Evolutionary conservation across 2,888 invertebrate species (phyloP), one percentile per base, ranked within the genome.

Genomic region (Archips crataeganus): DNA sequence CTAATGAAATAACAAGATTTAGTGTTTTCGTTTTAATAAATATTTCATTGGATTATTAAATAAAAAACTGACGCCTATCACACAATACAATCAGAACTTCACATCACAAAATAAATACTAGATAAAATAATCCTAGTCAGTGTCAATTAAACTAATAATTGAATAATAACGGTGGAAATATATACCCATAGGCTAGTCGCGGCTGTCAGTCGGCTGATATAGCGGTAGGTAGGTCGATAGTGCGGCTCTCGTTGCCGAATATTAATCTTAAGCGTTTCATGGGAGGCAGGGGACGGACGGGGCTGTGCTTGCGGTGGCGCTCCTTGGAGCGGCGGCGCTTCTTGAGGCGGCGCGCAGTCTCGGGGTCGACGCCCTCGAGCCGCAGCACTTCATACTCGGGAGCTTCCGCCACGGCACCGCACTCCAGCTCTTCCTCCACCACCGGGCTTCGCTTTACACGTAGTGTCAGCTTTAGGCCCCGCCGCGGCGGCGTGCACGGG

Each of bases 371-470:
- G 39, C 98, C 98, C 87, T 98, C 98, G 81, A 97, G 96, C 76
- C 97, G 95, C 84, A 98, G 90, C 71, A 98, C 97, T 91, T 98
- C 98, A 87, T 98, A 98, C 84, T 98, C 98, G 0, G 97, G 97
- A 81, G 96, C 96, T 82, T 95, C 96, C 23, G 96, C 96, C 42
- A 97, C 96, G n/a, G 97, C 97, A 72, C 93, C 90, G 81, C 92
- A 92, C 86, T 98, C 97, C 83, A 97, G 96, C 1, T 97, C 96
- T 84, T 98, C 98, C 84, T 98, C 98, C 64, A 98, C 91, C 70
- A 97, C 96, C 2, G 98, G 98, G 78, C 98, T 98, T 45, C 98
- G 96, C 87, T 98, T 98, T 95, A 98, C 97, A 5, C 98, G 96
- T 75, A 98, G 90, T 6, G 98, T 98, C 76, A 98, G 88, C 85